Evolutionary conservation across 2,888 invertebrate genomes (phyloP), one percentile per base, ranked within the genome.

Genomic region (Heliconius charithonia): DNA sequence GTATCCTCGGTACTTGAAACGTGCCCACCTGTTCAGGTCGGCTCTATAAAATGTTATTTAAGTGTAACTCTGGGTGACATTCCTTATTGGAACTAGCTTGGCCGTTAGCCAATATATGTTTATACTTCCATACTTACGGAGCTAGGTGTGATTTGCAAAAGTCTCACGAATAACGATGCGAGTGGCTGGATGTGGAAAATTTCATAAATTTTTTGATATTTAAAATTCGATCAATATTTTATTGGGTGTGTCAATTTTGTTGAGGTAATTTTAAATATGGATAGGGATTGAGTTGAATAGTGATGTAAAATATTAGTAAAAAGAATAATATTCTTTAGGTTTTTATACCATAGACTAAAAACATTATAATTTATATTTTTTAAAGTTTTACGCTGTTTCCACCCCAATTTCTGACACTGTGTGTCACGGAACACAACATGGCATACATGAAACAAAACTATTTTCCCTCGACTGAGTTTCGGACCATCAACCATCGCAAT

Each of bases 1-100:
- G 59, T 59, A 63, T 79, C 73, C 62, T 69, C 62, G 62, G 45
- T 25, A 76, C 75, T 76, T 76, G 76, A 76, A 76, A 76, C 76
- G 76, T 67, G 81, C 79, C 75, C 82, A 83, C 82, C 82, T 83
- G 82, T 79, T 82, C 77, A 69, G 69, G 76, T 59, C 76, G 77
- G 75, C 65, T 71, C 80, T 79, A 69, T 79, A 78, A 79, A 81
- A 77, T 76, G 79, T 80, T 79, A 83, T 78, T 83, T 81, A 81
- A 79, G 77, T 77, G 82, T 78, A 79, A 82, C 78, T 77, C 76
- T 69, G 71, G 59, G 79, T 82, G 80, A 81, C 81, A 80, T 81
- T 81, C 72, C 81, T 80, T 80, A 80, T 76, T 81, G 78, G 67
- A 79, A 79, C 79, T 76, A 70, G 69, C 77, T 81, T 83, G 82